A percentile compares a stretch with the other conserved stretches of the same genome.
Conservation (phyloP, 2,888 invertebrate genomes). For the Dynastes grantii region DNA sequence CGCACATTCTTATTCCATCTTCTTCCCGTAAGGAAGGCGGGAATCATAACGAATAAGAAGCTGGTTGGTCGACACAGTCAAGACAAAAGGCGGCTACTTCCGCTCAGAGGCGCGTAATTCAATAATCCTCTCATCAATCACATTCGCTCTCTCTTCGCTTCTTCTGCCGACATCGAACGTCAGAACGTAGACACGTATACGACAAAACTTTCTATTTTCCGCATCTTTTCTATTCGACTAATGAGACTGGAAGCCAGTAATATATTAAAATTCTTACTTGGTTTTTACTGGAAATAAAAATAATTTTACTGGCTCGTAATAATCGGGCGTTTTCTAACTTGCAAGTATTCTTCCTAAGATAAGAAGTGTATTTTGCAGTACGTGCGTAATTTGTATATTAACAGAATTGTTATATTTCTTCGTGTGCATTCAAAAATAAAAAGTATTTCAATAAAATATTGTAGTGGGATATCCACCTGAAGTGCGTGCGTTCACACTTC, state of each 20-base stretch:
- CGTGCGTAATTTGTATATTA: no score
- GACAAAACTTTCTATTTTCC: constrained; percentile 50
- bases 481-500: no score
- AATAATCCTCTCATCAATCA: constrained; percentile 65
- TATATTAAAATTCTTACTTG: neutral
- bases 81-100: constrained; percentile 64
- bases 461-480: no score
- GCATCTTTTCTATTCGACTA: constrained; percentile 33
- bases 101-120: constrained; percentile 61
- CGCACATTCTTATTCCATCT: constrained; percentile 59
- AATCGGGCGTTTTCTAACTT: no score
- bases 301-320: no score
- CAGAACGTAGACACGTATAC: constrained; percentile 50
- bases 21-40: constrained; percentile 55
- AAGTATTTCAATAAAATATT: no score
- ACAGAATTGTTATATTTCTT: no score
- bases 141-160: constrained; percentile 54
- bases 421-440: no score
- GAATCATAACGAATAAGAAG: constrained; percentile 59
- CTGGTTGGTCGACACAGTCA: constrained; percentile 62
- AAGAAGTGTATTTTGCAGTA: no score
- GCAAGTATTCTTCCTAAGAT: no score
- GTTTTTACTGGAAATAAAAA: no score
- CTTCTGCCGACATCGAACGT: constrained; percentile 43
- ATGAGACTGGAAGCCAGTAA: neutral